Base-by-base conservation (phyloP, 2,888 invertebrate species). In the Malthinus seriepunctatus region DNA sequence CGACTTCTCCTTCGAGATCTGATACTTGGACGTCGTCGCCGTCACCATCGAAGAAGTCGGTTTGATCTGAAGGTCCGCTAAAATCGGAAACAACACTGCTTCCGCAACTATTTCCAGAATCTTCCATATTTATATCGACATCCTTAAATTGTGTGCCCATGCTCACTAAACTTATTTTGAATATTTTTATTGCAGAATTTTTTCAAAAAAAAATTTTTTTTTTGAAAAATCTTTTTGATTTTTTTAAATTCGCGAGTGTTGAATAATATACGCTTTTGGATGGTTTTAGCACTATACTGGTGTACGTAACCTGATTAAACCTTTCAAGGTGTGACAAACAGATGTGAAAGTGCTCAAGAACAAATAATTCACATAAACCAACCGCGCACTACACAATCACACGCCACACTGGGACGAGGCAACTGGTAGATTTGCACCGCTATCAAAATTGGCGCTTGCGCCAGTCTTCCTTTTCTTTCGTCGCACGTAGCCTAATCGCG, bases 41-140 rank as follows among this genome's bases (percentile, higher is more conserved):
- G 51, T 84, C 85, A 55, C 83, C 84, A 69, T 85, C 84, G 45
- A 83, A 83, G 65, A 82, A 80, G 67, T 84, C 84, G 45, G 72
- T 71, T 57, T 72, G 73, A 62, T 76, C 75, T 9, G 75, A 73
- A 35, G 75, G 73, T 38, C 76, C 74, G 66, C 77, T 76, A 63
- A 71, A 73, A 66, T 78, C 78, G 52, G 78, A 78, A 56, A 78
- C 75, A 59, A 78, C 78, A 71, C 78, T 78, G 70, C 77, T 77
- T 60, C 79, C 78, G 70, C 79, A 78, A 72, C 79, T 79, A 70
- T 79, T 78, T 56, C 78, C 78, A 32, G 78, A 78, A 70, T 79
- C 78, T 67, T 79, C 79, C 76, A 76, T 74, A 58, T 73, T 75
- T 71, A 71, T 65, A 62, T 74, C 75, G 59, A 70, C 72, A 73